Evolutionary conservation across 2,797 vertebrate genomes (phyloP), one percentile per base, ranked within the genome.

Genomic region (Oophaga sylvatica): DNA sequence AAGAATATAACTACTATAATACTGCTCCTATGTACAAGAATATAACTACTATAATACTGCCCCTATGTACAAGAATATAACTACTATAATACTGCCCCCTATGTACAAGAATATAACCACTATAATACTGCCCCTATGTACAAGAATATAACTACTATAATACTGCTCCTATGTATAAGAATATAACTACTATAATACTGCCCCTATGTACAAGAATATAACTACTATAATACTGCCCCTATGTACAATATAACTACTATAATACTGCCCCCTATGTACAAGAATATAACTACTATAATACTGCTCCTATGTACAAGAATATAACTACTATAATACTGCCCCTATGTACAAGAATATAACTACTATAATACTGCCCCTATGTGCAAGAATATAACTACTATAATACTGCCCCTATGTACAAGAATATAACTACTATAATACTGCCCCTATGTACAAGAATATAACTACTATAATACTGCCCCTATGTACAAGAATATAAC

Each of bases 161-260:
- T 71, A 71, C 68, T 71, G 31, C 31, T 3, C 68, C 68, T 41
- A 71, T 41, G 16, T 71, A 71, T 31, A 71, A 20, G 31, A 71
- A 31, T 68, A 68, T 68, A 29, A 68, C 65, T 68, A 31, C 31
- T 71, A 10, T 71, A 71, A 41, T 71, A 71, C 68, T 35, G 31
- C 68, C 3, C 68, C 68, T 71, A 71, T 71, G 16, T 71, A 71
- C 31, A 71, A 41, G 68, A 71, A 41, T 71, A 71, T 35, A 71
- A 71, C n/a, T n/a, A n/a, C n/a, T n/a, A n/a, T n/a, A n/a, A n/a
- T n/a, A n/a, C n/a, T n/a, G n/a, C n/a, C n/a, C n/a, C n/a, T n/a
- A n/a, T n/a, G n/a, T n/a, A n/a, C n/a, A n/a, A n/a, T n/a, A 71
- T 71, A 71, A 71, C 68, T 71, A 35, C 31, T 71, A 71, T 71